Percentiles rank a stretch among this genome's conserved stretches.
Evolutionary conservation across 2,797 vertebrate species (phyloP).

Genomic region (Acanthopagrus latus): DNA sequence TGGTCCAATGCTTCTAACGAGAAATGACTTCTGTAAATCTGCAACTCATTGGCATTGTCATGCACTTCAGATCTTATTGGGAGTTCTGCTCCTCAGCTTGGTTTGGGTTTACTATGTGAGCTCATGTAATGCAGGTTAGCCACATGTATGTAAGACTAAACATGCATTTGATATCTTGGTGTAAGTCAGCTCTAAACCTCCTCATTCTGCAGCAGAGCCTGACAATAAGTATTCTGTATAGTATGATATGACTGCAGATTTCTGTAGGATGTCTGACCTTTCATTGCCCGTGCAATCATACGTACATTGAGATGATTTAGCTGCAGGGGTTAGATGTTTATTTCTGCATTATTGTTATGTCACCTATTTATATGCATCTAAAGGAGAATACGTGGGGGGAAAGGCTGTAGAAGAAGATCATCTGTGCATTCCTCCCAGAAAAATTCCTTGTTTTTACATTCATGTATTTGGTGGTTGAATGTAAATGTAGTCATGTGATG

Average conservation of each 20-base stretch:
- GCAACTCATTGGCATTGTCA: conserved; percentile 44
- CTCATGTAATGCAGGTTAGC: conserved; percentile 2
- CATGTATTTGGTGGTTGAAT: conserved; percentile 18
- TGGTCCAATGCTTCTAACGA: conserved; percentile 40
- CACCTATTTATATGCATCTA: conserved; percentile 9
- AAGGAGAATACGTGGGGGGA: not conserved
- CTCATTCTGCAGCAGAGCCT: not conserved
- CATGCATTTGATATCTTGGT: not conserved
- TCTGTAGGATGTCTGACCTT: conserved; percentile 11
- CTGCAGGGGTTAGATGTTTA: not conserved
- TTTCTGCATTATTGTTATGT: not conserved
- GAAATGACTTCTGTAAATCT: conserved; percentile 45
- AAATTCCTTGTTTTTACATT: not conserved
- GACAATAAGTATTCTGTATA: not conserved
- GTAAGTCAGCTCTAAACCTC: not conserved
- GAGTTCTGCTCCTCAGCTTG: conserved; percentile 29
- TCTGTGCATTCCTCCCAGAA: conserved; percentile 8
- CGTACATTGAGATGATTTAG: not conserved
- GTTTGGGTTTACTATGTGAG: conserved; percentile 39
- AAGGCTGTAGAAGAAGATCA: not conserved
- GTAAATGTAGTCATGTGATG: conserved; percentile 25
- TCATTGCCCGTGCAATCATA: not conserved
- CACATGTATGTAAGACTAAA: conserved; percentile 3
- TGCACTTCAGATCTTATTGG: conserved; percentile 39
- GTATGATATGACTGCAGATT: not conserved